Conservation (phyloP, 2,113 vertebrate genomes). For the Ursus arctos region DNA sequence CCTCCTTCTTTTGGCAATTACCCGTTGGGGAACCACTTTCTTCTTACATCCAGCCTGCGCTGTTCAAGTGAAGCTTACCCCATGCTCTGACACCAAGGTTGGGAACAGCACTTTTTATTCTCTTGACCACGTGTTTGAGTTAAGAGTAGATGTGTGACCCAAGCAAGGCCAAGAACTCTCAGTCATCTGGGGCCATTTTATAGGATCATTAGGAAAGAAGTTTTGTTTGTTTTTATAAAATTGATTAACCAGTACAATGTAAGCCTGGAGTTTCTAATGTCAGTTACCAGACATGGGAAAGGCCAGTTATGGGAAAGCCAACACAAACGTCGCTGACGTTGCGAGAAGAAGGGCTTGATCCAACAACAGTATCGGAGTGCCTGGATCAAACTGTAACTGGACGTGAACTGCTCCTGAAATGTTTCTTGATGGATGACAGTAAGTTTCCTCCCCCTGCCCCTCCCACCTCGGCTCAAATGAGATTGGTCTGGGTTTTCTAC, state of each 20-base stretch:
- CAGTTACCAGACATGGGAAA: accelerated
- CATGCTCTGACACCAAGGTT: accelerated
- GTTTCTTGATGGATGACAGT: not conserved
- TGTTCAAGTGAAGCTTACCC: too few relatives aligned
- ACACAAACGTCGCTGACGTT: accelerated
- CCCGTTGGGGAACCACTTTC: not conserved
- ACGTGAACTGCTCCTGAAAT: not conserved
- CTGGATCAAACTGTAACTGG: not conserved
- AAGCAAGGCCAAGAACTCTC: not conserved
- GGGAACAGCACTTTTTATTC: not conserved
- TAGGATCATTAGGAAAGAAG: not conserved
- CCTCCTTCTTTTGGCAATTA: not conserved
- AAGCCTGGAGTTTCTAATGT: not conserved
- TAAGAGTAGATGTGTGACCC: not conserved
- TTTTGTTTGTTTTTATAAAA: not conserved
- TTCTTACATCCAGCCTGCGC: not conserved
- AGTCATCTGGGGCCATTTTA: not conserved
- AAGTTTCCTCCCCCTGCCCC: not conserved
- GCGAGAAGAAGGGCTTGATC: not conserved
- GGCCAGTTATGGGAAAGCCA: not conserved
- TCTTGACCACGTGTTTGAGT: not conserved
- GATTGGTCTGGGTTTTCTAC: not conserved
- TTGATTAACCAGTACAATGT: not conserved
- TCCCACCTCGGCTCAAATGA: not conserved
- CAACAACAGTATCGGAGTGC: accelerated